Conservation (phyloP, 2,113 vertebrate species). For the Mesoclemmys tuberculata region DNA sequence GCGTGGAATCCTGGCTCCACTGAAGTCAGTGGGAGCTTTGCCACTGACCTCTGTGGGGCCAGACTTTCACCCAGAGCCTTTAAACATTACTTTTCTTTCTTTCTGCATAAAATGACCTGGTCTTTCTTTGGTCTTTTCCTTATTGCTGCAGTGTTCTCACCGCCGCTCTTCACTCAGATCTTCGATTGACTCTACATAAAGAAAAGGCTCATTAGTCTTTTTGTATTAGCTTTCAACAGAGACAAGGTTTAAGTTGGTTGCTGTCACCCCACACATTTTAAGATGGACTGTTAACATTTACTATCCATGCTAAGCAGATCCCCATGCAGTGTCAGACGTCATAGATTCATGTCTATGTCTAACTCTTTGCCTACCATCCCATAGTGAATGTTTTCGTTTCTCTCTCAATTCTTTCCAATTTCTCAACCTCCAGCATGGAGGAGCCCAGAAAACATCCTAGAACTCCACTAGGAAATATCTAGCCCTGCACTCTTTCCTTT, state of each 20-base stretch:
- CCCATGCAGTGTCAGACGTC: neutral
- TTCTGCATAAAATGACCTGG: neutral
- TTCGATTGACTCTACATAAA: neutral
- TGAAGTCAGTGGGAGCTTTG: neutral
- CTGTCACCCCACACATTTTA: accelerated
- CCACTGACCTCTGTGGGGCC: neutral
- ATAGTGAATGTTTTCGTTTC: neutral
- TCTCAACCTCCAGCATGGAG: neutral
- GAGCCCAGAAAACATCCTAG: neutral
- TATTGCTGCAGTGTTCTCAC: neutral
- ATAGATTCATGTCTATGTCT: neutral
- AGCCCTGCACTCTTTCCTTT: neutral
- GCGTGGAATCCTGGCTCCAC: neutral
- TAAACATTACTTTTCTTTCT: neutral
- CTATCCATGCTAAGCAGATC: accelerated
- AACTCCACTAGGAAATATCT: neutral
- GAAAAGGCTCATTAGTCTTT: neutral
- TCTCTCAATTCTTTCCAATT: neutral
- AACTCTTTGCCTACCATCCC: neutral
- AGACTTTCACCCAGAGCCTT: too few relatives aligned
- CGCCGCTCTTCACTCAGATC: neutral
- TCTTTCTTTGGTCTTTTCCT: neutral
- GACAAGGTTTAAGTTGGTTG: neutral
- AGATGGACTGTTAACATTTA: neutral
- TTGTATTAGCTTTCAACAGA: neutral